A percentile compares a stretch with the other conserved stretches of the same genome.
These are phyloP conservation scores for Schizotus pectinicornis DNA, from an alignment of 2,888 invertebrate genomes.

Conservation along the genomic window DNA sequence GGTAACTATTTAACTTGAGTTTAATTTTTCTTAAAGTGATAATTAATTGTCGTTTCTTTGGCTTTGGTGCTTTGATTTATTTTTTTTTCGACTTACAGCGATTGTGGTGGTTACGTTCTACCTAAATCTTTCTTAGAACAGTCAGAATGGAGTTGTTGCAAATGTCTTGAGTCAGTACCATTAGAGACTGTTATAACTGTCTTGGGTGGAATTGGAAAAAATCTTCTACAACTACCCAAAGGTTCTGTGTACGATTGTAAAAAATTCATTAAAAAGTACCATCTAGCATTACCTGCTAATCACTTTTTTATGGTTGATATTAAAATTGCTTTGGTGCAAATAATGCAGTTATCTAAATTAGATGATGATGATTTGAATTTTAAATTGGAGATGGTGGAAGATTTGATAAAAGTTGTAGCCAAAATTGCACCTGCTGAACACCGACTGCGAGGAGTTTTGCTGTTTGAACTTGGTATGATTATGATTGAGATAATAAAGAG, in stretches of 20 bases:
- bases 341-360: not conserved
- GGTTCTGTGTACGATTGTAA: not conserved
- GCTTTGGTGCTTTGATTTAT: too few relatives aligned
- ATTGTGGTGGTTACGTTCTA: not conserved
- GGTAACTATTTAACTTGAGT: too few relatives aligned
- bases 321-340: not conserved
- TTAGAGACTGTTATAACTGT: not conserved
- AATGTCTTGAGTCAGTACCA: not conserved
- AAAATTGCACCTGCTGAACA: conserved; percentile 9
- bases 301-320: not conserved
- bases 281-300: not conserved
- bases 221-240: not conserved
- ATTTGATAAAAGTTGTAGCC: not conserved
- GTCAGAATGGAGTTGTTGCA: not conserved
- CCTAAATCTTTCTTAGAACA: not conserved
- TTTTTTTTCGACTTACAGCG: too few relatives aligned
- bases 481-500: not conserved
- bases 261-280: not conserved
- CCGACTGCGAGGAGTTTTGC: not conserved
- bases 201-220: not conserved
- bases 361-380: not conserved
- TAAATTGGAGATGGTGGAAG: not conserved
- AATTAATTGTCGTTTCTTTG: too few relatives aligned
- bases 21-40: too few relatives aligned
- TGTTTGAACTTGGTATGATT: not conserved